Conservation (phyloP, 2,888 invertebrate genomes). For the Cephus rjabovi region DNA sequence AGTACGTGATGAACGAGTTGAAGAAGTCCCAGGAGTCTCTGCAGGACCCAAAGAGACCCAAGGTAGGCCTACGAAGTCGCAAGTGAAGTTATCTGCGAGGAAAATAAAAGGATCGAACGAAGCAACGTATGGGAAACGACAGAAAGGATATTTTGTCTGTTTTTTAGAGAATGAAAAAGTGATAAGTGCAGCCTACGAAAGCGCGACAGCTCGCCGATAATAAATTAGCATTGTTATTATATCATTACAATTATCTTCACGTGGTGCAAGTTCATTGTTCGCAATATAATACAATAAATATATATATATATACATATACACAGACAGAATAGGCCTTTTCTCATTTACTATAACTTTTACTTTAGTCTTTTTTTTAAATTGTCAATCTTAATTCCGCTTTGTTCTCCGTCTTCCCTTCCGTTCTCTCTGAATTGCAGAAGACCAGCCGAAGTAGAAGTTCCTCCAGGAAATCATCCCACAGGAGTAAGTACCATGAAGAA, state of each 20-base stretch:
- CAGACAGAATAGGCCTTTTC: constrained; percentile 30
- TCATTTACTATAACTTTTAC: neutral
- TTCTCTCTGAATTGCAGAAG: constrained; percentile 20
- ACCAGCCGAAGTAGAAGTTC: constrained; percentile 12
- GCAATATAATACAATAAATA: constrained; percentile 24
- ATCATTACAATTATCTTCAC: neutral
- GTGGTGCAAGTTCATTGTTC: constrained; percentile 12
- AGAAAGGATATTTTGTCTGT: constrained; percentile 32
- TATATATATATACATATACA: constrained; percentile 20
- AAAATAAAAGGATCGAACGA: constrained; percentile 6
- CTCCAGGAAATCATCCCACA: constrained; percentile 16
- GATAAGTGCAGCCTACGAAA: neutral
- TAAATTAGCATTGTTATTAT: neutral
- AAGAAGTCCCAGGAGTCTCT: constrained; percentile 48
- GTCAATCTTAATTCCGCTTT: neutral
- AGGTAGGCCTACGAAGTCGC: constrained; percentile 27
- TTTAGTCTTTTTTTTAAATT: neutral
- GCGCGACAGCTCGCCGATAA: neutral
- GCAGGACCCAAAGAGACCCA: constrained; percentile 31
- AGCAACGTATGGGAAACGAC: constrained; percentile 15
- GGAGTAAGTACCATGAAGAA: constrained; percentile 17
- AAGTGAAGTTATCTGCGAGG: constrained; percentile 12
- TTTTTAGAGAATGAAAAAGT: neutral
- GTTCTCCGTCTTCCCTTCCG: neutral
- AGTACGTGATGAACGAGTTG: constrained; percentile 51